Evolutionary conservation across 2,888 invertebrate species (phyloP).

Genomic region (Thalpophila matura): DNA sequence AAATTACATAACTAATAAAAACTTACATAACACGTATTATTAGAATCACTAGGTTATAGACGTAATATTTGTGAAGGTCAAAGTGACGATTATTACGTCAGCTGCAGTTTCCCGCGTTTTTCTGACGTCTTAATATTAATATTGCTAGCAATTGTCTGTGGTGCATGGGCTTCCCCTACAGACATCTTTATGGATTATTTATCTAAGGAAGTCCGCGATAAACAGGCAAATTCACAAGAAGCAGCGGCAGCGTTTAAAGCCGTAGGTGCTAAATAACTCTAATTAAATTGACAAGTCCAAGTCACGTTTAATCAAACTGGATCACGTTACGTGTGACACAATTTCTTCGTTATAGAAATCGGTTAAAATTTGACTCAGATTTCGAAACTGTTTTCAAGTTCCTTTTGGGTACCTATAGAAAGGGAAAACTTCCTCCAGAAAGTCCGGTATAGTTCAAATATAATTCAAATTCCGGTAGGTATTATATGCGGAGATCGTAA

Average conservation of each 20-base stretch:
- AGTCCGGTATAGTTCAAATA: too few species aligned
- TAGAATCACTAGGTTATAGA: background rate
- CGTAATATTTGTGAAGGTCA: constrained; percentile 3
- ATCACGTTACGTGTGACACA: constrained; percentile 10
- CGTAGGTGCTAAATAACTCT: constrained; percentile 1
- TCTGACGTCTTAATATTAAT: constrained; percentile 13
- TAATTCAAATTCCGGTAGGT: too few species aligned
- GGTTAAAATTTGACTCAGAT: background rate
- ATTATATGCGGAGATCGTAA: too few species aligned
- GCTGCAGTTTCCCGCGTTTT: constrained; percentile 30
- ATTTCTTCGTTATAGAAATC: constrained; percentile 7
- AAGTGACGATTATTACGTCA: constrained; percentile 26
- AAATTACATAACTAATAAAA: background rate
- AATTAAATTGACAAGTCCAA: constrained; percentile 1
- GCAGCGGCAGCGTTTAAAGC: background rate
- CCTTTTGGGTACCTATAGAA: background rate
- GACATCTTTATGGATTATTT: background rate
- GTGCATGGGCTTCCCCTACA: background rate
- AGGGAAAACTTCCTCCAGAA: constrained; percentile 6
- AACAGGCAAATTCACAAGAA: background rate
- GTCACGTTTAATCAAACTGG: background rate
- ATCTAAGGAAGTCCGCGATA: too few species aligned
- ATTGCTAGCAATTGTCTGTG: background rate
- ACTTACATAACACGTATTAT: constrained; percentile 1
- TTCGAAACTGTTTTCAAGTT: constrained; percentile 3